phyloP scores from a whole-genome alignment of 2,888 invertebrate genomes.

The Tipula vernalis region DNA sequence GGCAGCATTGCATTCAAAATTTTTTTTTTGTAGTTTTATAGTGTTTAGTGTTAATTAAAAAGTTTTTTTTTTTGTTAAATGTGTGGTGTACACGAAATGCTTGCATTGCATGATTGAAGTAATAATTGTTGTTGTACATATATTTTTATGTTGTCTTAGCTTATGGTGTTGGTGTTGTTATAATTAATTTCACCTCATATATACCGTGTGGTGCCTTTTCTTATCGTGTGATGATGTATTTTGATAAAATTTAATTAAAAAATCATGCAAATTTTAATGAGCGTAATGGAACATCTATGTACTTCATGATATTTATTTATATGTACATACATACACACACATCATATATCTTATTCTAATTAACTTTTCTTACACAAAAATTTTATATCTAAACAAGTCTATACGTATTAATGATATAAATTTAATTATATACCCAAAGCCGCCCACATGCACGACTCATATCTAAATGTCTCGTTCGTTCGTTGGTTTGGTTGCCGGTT shows the following conservation, averaged over 20 bases:
- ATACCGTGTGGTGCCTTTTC: background rate
- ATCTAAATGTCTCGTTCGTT: background rate
- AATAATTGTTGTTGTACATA: background rate
- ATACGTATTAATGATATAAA: background rate
- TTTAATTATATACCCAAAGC: background rate
- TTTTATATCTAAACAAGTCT: background rate
- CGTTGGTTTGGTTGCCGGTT: background rate
- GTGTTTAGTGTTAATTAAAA: background rate
- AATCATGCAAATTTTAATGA: background rate
- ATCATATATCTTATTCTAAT: background rate
- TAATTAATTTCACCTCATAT: background rate
- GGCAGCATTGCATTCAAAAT: background rate
- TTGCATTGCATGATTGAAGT: background rate
- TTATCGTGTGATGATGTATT: background rate
- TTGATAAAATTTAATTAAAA: conserved; percentile 4
- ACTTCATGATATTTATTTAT: background rate
- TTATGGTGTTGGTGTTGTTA: background rate
- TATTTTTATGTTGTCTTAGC: background rate
- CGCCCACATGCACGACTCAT: background rate
- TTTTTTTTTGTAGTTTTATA: background rate
- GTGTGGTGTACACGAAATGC: background rate
- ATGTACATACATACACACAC: background rate
- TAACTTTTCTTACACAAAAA: background rate
- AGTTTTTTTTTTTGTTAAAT: background rate
- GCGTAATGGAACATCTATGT: background rate